Conservation (phyloP, 2,797 vertebrate genomes). For the Pangasius djambal region DNA sequence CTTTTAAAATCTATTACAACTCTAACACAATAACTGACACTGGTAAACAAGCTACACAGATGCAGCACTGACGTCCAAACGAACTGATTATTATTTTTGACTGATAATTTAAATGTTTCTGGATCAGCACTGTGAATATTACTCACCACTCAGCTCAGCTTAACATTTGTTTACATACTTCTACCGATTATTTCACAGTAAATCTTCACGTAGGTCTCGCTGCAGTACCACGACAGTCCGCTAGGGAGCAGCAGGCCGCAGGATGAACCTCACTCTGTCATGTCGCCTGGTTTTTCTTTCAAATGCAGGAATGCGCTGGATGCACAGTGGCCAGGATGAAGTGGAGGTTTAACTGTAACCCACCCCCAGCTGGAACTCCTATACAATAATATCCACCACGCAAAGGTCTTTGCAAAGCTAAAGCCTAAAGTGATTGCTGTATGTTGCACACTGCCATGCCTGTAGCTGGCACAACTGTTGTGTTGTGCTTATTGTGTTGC, state of each 20-base stretch:
- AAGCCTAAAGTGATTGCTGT: neutral
- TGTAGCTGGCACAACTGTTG: neutral
- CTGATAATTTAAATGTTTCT: neutral
- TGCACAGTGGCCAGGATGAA: neutral
- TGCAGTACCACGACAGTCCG: neutral
- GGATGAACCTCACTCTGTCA: neutral
- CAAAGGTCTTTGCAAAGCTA: neutral
- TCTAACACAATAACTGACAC: neutral
- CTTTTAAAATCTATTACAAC: neutral
- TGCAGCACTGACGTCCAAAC: neutral
- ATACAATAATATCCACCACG: neutral
- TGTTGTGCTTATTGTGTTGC: neutral
- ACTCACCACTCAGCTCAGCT: neutral
- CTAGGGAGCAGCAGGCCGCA: neutral
- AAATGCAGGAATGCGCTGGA: constrained; percentile 48
- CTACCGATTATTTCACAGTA: neutral
- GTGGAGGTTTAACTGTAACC: neutral
- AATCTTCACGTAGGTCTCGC: neutral
- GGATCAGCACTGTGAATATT: neutral
- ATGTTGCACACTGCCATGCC: neutral
- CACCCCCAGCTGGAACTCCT: neutral
- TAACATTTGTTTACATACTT: neutral
- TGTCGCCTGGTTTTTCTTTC: constrained; percentile 29
- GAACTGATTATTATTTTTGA: neutral
- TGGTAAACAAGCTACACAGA: neutral